These are phyloP conservation scores for Psittacula echo DNA, from an alignment of 2,797 vertebrate species.

Conservation along the genomic window DNA sequence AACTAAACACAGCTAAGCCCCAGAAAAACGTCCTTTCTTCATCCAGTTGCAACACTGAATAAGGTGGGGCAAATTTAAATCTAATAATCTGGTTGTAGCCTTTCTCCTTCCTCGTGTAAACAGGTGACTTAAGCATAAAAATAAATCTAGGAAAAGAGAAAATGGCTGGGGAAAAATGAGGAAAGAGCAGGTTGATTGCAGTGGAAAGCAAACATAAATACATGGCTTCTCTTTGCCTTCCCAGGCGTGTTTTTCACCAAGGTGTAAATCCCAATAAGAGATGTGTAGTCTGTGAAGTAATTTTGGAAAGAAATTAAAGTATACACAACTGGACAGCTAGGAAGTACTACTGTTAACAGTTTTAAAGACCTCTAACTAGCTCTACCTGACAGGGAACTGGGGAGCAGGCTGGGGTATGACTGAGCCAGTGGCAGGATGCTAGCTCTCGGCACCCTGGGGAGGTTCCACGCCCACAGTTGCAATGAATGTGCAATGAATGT, in stretches of 20 bases:
- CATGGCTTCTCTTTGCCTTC: background rate
- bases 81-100: background rate
- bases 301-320: slow-evolving; percentile 2
- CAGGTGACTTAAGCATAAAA: background rate
- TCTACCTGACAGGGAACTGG: accelerated
- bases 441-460: background rate
- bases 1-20: background rate
- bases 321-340: background rate
- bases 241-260: background rate
- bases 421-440: background rate
- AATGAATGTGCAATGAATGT: background rate
- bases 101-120: background rate
- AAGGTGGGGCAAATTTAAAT: background rate
- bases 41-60: background rate
- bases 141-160: background rate
- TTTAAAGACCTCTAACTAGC: background rate
- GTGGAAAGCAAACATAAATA: background rate
- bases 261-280: slow-evolving; percentile 6
- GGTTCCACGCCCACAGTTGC: background rate
- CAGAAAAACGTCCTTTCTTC: background rate
- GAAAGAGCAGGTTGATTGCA: background rate
- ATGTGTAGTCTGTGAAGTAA: background rate
- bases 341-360: background rate
- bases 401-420: background rate
- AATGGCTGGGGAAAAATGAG: background rate